These are phyloP conservation scores for Germaria angustata DNA, from an alignment of 2,888 invertebrate species.

Conservation along the genomic window DNA sequence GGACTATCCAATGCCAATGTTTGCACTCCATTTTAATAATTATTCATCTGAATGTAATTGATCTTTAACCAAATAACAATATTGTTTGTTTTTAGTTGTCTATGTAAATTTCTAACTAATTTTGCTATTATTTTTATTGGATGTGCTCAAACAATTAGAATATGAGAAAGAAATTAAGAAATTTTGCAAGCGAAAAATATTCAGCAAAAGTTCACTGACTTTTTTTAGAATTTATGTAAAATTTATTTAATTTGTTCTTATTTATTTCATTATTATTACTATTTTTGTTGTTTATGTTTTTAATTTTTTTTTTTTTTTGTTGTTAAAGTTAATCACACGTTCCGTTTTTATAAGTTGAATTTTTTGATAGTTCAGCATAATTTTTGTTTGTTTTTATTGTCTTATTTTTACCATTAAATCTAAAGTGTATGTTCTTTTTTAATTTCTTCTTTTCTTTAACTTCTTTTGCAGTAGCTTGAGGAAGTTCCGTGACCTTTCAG, in stretches of 20 bases:
- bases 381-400: constrained; percentile 32
- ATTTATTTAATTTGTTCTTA: neutral
- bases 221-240: constrained; percentile 25
- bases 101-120: constrained; percentile 37
- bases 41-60: constrained; percentile 49
- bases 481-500: constrained; percentile 25
- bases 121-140: neutral
- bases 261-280: too few relatives aligned
- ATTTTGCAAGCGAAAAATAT: constrained; percentile 4
- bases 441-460: neutral
- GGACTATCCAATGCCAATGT: too few relatives aligned
- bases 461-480: neutral
- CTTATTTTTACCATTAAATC: constrained; percentile 37
- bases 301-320: constrained; percentile 9
- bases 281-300: constrained; percentile 6
- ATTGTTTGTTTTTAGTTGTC: neutral
- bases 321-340: constrained; percentile 53
- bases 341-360: constrained; percentile 43
- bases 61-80: neutral
- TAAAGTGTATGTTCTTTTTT: constrained; percentile 40
- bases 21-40: neutral
- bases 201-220: constrained; percentile 52
- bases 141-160: neutral
- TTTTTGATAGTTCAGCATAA: constrained; percentile 51
- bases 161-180: neutral